Evolutionary conservation across 2,113 vertebrate genomes (phyloP).

Genomic region (Nymphicus hollandicus): DNA sequence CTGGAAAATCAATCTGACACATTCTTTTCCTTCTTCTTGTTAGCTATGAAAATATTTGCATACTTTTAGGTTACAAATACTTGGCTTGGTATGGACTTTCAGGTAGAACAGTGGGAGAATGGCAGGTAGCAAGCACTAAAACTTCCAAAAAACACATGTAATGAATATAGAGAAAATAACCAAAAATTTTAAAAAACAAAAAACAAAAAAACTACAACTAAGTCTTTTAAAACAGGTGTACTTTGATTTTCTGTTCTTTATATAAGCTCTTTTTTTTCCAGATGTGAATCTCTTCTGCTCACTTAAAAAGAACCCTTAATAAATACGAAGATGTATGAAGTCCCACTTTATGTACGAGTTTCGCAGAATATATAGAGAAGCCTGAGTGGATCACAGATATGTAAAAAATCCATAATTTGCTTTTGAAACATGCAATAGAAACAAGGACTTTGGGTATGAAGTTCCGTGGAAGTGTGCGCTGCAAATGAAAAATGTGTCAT

Average conservation of each 20-base stretch:
- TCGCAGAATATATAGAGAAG: background rate
- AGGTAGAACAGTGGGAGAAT: background rate
- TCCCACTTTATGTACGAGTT: background rate
- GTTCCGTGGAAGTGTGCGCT: background rate
- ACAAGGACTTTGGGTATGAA: background rate
- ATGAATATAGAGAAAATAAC: background rate
- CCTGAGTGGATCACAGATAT: background rate
- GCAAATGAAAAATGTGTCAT: background rate
- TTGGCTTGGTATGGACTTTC: background rate
- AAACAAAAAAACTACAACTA: background rate
- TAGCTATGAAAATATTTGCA: background rate
- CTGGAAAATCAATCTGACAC: background rate
- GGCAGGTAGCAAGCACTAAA: background rate
- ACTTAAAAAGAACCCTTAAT: background rate
- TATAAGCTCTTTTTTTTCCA: background rate
- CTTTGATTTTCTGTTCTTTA: background rate
- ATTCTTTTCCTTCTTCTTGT: background rate
- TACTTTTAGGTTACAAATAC: background rate
- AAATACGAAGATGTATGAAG: background rate
- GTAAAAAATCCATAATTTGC: rapidly evolving
- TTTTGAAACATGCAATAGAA: background rate
- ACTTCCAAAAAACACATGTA: background rate
- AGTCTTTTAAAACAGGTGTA: background rate
- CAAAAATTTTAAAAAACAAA: background rate
- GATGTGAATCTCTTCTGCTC: background rate